Conservation (phyloP, 2,113 vertebrate genomes). For the Gambusia holbrooki region DNA sequence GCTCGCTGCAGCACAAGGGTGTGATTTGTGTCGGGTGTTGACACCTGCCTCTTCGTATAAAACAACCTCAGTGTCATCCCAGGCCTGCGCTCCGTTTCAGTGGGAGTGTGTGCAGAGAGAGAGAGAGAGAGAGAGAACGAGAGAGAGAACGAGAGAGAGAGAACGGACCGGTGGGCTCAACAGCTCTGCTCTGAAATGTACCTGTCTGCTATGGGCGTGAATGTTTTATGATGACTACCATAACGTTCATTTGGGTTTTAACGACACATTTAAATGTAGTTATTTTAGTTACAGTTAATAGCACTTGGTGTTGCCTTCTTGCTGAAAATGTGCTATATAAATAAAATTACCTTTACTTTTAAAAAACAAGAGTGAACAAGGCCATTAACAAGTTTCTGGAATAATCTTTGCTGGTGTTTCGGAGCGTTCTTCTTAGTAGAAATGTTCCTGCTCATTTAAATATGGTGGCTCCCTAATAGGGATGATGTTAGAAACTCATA, state of each 20-base stretch:
- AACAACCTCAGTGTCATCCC: constrained; percentile 64
- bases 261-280: background rate
- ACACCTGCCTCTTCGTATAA: constrained; percentile 71
- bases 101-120: background rate
- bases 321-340: too few relatives aligned
- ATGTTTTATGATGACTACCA: background rate
- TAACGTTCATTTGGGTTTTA: constrained; percentile 1
- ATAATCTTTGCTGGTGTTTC: too few relatives aligned
- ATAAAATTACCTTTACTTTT: too few relatives aligned
- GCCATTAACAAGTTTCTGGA: too few relatives aligned
- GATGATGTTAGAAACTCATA: too few relatives aligned
- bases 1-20: constrained; percentile 68
- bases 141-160: too few relatives aligned
- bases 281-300: background rate
- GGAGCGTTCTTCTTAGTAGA: too few relatives aligned
- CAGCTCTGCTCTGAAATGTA: constrained; percentile 19
- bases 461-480: too few relatives aligned
- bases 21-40: constrained; percentile 68
- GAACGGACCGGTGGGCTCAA: background rate
- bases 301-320: too few relatives aligned
- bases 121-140: background rate
- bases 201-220: background rate
- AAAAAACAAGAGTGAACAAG: too few relatives aligned
- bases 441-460: too few relatives aligned
- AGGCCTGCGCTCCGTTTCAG: constrained; percentile 3